A percentile compares a stretch with the other conserved stretches of the same genome.
These are phyloP conservation scores for Scyliorhinus canicula DNA, from an alignment of 2,797 vertebrate genomes.

Conservation along the genomic window DNA sequence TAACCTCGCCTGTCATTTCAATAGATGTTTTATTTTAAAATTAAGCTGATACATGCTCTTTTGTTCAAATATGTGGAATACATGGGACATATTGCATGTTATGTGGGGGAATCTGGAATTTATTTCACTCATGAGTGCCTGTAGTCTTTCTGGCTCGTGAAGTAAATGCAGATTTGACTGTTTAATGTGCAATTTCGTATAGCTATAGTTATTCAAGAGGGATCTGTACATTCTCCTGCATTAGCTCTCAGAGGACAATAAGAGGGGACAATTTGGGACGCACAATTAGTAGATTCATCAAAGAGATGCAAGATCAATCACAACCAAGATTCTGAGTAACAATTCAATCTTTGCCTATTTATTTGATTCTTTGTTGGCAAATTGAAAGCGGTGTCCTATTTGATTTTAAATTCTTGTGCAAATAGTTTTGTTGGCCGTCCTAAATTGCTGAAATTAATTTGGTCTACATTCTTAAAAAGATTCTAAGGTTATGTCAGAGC, in stretches of 20 bases:
- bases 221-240: background rate
- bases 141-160: slow-evolving; percentile 6
- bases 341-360: background rate
- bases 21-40: slow-evolving; percentile 21
- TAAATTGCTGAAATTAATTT: slow-evolving; percentile 29
- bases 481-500: slow-evolving; percentile 26
- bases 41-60: slow-evolving; percentile 31
- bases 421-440: slow-evolving; percentile 3
- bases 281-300: slow-evolving; percentile 23
- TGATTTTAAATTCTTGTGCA: slow-evolving; percentile 29
- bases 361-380: slow-evolving; percentile 18
- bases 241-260: slow-evolving; percentile 5
- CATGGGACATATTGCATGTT: background rate
- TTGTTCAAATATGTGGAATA: slow-evolving; percentile 26
- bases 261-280: background rate
- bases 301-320: background rate
- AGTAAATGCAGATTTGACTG: slow-evolving; percentile 13
- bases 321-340: background rate
- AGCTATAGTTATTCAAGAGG: slow-evolving; percentile 24
- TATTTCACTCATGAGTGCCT: slow-evolving; percentile 32
- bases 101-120: background rate
- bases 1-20: slow-evolving; percentile 33
- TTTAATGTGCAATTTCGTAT: slow-evolving; percentile 23
- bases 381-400: background rate
- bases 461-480: background rate